Evolutionary conservation across 2,797 vertebrate species (phyloP).

Genomic region (Rhinogobio ventralis): DNA sequence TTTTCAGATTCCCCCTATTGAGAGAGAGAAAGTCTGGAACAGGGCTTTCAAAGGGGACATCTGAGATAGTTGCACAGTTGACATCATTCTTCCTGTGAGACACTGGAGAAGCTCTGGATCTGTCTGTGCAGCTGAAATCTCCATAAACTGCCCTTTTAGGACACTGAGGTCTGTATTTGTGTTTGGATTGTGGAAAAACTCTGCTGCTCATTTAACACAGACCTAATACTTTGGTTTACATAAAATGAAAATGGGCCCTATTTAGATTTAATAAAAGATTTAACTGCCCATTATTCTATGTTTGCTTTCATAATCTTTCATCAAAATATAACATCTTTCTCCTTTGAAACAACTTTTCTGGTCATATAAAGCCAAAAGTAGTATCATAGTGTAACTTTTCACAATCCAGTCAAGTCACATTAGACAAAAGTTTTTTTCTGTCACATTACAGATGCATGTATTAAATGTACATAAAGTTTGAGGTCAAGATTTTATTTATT

Average conservation of each 20-base stretch:
- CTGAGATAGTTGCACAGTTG: slow-evolving; percentile 53
- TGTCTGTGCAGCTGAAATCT: slow-evolving; percentile 37
- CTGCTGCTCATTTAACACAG: slow-evolving; percentile 51
- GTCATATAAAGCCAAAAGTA: neutral
- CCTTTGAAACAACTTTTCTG: neutral
- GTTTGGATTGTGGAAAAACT: slow-evolving; percentile 11
- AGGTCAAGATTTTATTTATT: neutral
- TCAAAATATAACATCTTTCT: neutral
- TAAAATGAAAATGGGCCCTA: neutral
- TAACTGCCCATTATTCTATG: neutral
- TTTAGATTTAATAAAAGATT: neutral
- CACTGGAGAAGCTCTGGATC: slow-evolving; percentile 48
- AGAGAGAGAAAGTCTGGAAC: slow-evolving; percentile 68
- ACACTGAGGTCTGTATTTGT: slow-evolving; percentile 49
- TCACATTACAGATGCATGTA: too few relatives aligned
- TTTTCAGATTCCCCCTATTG: slow-evolving; percentile 76
- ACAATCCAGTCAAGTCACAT: neutral
- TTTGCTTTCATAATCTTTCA: neutral
- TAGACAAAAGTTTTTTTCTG: neutral
- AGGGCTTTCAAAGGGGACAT: slow-evolving; percentile 48
- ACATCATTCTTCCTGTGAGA: slow-evolving; percentile 50
- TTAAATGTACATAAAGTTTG: neutral
- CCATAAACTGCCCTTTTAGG: slow-evolving; percentile 41
- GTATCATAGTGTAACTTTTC: neutral
- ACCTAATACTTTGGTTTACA: neutral